These are phyloP conservation scores for Coregonus suidteri DNA, from an alignment of 2,797 vertebrate genomes.

Conservation along the genomic window DNA sequence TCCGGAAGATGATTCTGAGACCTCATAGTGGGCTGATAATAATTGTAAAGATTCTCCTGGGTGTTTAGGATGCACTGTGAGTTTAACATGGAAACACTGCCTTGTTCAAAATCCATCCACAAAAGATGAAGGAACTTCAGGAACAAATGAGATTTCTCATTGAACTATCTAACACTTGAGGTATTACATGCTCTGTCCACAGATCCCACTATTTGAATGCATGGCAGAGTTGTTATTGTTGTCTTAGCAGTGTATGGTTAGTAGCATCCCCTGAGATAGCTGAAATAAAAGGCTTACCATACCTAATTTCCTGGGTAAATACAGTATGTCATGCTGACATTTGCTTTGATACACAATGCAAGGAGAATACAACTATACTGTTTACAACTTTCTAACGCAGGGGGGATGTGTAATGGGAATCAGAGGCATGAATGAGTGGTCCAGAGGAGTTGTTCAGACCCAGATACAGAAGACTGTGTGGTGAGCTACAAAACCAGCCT, in stretches of 20 bases:
- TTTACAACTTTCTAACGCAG: slow-evolving; percentile 25
- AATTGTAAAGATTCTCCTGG: neutral
- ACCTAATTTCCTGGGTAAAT: slow-evolving; percentile 29
- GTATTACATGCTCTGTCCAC: neutral
- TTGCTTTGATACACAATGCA: slow-evolving; percentile 36
- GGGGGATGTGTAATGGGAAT: neutral
- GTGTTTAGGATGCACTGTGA: slow-evolving; percentile 1
- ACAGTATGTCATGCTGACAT: slow-evolving; percentile 43
- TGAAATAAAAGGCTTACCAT: slow-evolving; percentile 1
- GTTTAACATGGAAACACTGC: neutral
- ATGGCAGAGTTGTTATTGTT: slow-evolving; percentile 24
- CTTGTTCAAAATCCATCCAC: neutral
- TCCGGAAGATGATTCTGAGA: neutral
- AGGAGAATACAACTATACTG: slow-evolving; percentile 23
- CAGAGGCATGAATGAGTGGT: neutral
- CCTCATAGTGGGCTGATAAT: neutral
- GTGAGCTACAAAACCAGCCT: neutral
- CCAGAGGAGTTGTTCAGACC: neutral
- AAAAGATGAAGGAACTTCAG: neutral
- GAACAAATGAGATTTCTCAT: slow-evolving; percentile 3
- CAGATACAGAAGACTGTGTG: neutral
- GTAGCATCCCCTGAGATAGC: neutral
- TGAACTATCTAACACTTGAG: neutral
- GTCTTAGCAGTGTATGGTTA: slow-evolving; percentile 10
- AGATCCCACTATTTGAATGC: slow-evolving; percentile 14